Evolutionary conservation across 2,888 invertebrate genomes (phyloP), one percentile per base, ranked within the genome.

Genomic region (Chrysodeixis includens): DNA sequence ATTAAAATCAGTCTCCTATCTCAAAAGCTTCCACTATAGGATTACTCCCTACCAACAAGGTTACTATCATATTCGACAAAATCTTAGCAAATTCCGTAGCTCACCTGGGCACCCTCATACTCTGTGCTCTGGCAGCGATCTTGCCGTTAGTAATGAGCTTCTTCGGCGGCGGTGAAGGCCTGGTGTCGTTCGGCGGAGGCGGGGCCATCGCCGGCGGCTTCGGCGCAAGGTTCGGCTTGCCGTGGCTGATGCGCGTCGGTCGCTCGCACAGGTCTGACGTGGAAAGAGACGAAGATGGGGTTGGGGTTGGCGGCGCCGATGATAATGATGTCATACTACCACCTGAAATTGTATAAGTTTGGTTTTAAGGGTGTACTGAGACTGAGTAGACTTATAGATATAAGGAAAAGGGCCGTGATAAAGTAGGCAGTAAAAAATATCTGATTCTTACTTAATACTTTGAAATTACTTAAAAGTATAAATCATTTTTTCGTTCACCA

Each of bases 141-240:
- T 94, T 96, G 1, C 96, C 95, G 73, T 96, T 96, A 30, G 96
- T 90, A 58, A 95, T 90, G 14, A 96, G 89, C 69, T 96, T 97
- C 89, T 97, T 97, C 30, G 96, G 96, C 44, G 97, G 97, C 3
- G 97, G 96, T 35, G 96, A 96, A 3, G 97, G 97, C 86, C 96
- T 96, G 55, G 96, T 90, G 16, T 95, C 74, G 96, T 96, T 59
- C 96, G 97, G 66, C 0, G 82, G 83, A 30, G 85, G 78, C 0
- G 86, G 75, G 30, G 81, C 76, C 65, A 93, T 20, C 80, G 78
- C 93, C 9, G 98, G 98, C 22, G 98, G 98, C 90, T 98, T 98
- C 1, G 98, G 98, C 30, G 98, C 98, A 77, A 98, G 91, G 89
- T 97, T 96, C 22, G 98, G 98, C 91, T 98, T 98, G 59, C 98